Base-by-base conservation (phyloP, 2,113 vertebrate species). In the Oostethus manadensis region DNA sequence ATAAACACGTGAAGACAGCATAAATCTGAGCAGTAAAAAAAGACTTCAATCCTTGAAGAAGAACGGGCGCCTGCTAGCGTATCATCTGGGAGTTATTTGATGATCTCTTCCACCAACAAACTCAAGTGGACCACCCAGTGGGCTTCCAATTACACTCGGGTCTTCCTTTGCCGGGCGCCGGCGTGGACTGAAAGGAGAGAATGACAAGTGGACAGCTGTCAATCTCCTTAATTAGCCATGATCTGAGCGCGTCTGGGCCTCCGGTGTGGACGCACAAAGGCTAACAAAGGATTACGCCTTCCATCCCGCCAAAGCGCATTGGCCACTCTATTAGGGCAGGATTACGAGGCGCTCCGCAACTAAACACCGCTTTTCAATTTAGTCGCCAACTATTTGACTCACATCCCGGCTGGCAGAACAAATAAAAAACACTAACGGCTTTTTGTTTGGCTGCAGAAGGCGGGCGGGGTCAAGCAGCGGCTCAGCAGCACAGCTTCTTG, bases 41-140 rank as follows among this genome's bases (percentile, higher is more conserved):
- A 33, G 29, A 33, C 29, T 33, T 33, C 8, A 7, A 33, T 33
- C 29, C 29, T 33, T 8, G 4, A 33, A 33, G 29, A 33, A n/a
- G 44, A 14, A 14, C 44, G 44, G 44, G 17, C 17, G 44, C 17
- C 44, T 46, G 44, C 44, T 14, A 46, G 44, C 44, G 44, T 46
- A 14, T 46, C 46, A 9, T 48, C 46, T 48, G 45, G 77, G 35
- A 8, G 35, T 38, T 38, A 38, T 80, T 73, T 73, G 83, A 85
- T 88, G 80, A 86, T 86, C 83, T 82, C 70, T 58, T 80, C 57
- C 35, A 45, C 58, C 70, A 82, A 81, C 77, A 83, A 74, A 59
- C 63, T 72, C 22, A 68, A 75, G 74, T 81, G 78, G 91, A 92
- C 88, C 84, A 92, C 90, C 89, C 88, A 94, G 88, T 80, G 23